Percentiles rank a stretch among this genome's conserved stretches.
Conservation (phyloP, 2,888 invertebrate genomes). For the Crematogaster levior region DNA sequence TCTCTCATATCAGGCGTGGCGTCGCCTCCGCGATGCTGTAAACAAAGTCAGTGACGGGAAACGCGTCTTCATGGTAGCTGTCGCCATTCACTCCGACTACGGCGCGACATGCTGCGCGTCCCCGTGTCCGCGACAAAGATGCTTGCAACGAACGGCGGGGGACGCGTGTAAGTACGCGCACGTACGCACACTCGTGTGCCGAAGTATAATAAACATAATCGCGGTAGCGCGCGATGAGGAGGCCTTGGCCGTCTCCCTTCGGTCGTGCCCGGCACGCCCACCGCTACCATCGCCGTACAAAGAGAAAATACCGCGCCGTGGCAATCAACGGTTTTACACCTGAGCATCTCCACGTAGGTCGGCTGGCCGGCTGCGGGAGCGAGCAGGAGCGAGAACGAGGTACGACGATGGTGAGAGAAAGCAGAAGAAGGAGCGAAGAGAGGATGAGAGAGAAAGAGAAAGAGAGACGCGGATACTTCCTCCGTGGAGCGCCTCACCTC, state of each 20-base stretch:
- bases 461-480: background rate
- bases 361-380: conserved; percentile 63
- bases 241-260: conserved; percentile 84
- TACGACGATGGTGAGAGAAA: conserved; percentile 19
- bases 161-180: conserved; percentile 67
- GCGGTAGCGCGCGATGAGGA: conserved; percentile 82
- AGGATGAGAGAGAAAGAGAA: conserved; percentile 1
- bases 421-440: conserved; percentile 30
- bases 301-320: conserved; percentile 81
- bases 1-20: background rate
- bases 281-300: conserved; percentile 80
- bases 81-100: conserved; percentile 32
- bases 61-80: conserved; percentile 38
- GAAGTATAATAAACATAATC: conserved; percentile 83
- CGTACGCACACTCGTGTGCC: conserved; percentile 73
- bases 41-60: conserved; percentile 28
- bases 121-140: conserved; percentile 55
- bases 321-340: conserved; percentile 85
- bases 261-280: conserved; percentile 84
- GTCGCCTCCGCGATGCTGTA: conserved; percentile 18
- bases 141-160: conserved; percentile 48
- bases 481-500: conserved; percentile 58
- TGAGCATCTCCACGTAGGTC: conserved; percentile 79
- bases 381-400: conserved; percentile 55
- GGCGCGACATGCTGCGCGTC: conserved; percentile 22